Evolutionary conservation across 2,113 vertebrate genomes (phyloP), one percentile per base, ranked within the genome.

Genomic region (Suricata suricatta): DNA sequence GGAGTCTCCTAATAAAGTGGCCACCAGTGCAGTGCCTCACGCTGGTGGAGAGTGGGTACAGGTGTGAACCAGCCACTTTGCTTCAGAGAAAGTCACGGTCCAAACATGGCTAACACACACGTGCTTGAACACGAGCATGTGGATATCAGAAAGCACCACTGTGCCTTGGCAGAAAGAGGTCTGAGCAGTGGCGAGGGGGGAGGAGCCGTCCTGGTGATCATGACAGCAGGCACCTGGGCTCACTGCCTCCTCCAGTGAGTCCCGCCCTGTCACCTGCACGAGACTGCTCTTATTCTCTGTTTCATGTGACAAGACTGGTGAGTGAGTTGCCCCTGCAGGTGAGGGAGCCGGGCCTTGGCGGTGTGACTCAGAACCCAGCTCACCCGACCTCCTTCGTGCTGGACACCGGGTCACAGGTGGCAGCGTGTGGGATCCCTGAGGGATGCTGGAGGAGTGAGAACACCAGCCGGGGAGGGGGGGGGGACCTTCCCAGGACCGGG

Each of bases 301-400:
- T 50, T 64, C 27, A 63, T 6, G 0, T 1, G 35, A 27, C n/a
- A 41, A 0, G 0, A 64, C 52, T 3, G 66, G 8, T 31, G 66
- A 16, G 44, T 44, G 80, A 16, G 63, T 23, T 1, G 2, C 5
- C 76, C 11, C 38, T 33, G 50, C 25, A 31, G 29, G 38, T 3
- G 23, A 31, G 47, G 72, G 47, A 11, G 54, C 23, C 19, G 44
- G 23, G 33, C 64, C 5, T 29, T 66, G 64, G n/a, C 0, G 13
- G 7, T 11, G 33, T 7, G n/a, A 41, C 44, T 9, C 19, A 27
- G 92, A 27, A 23, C 13, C 17, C 76, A 50, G 52, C 33, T 50
- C 66, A n/a, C 21, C 33, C 50, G 7, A 4, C 33, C 0, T 63
- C 27, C 23, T 64, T 38, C 19, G 4, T 1, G 2, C 27, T 13